Conservation (phyloP, 2,888 invertebrate genomes). For the Lepidocyrtoides sp. region DNA sequence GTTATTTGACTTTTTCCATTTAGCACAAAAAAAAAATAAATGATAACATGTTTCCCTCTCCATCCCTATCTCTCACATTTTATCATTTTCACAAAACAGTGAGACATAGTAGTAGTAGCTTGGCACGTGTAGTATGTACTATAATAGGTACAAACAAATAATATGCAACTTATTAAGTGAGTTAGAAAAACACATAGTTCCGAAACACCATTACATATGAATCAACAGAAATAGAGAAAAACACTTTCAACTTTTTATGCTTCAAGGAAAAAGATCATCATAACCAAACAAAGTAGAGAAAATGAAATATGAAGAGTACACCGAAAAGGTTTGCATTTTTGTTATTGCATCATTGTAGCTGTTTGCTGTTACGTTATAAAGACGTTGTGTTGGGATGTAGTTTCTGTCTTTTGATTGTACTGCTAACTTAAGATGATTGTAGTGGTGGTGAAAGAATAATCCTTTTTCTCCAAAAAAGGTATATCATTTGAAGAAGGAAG, state of each 20-base stretch:
- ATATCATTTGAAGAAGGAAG: background rate
- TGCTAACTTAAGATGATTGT: background rate
- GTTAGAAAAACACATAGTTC: too few relatives aligned
- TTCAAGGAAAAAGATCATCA: conserved; percentile 43
- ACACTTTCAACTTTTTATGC: conserved; percentile 63
- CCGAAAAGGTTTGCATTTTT: background rate
- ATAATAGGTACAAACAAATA: background rate
- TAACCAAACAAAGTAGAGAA: conserved; percentile 54
- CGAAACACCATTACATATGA: background rate
- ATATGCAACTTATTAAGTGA: too few relatives aligned
- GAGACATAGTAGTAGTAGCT: background rate
- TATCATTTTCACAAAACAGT: conserved; percentile 1
- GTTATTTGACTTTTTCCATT: conserved; percentile 73
- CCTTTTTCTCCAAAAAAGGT: conserved; percentile 54
- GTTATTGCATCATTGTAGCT: background rate
- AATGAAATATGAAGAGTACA: conserved; percentile 48
- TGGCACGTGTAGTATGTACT: conserved; percentile 31
- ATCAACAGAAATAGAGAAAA: background rate
- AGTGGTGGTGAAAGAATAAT: conserved; percentile 53
- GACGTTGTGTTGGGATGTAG: conserved; percentile 34
- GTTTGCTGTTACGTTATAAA: background rate
- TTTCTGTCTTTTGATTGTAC: background rate
- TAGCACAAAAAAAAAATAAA: conserved; percentile 50
- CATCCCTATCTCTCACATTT: background rate
- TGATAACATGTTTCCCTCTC: background rate